These are phyloP conservation scores for Halocaridina rubra DNA, from an alignment of 2,888 invertebrate genomes.

Conservation along the genomic window DNA sequence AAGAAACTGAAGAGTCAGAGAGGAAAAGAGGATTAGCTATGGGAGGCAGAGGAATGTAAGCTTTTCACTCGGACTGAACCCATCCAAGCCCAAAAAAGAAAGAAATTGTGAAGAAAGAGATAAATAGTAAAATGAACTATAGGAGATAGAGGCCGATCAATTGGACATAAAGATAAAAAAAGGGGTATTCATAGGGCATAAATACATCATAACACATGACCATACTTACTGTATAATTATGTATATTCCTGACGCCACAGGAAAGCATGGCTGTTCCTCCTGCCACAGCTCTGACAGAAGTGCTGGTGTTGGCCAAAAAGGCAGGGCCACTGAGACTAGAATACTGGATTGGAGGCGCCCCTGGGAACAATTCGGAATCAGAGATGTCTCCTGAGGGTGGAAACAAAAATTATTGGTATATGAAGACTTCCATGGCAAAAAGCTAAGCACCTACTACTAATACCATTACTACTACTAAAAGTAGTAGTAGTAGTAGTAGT, in stretches of 20 bases:
- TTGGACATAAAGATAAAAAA: too few relatives aligned
- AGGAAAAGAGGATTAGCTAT: too few relatives aligned
- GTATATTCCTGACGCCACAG: slow-evolving; percentile 51
- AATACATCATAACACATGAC: too few relatives aligned
- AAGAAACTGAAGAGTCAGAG: too few relatives aligned
- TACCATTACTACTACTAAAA: slow-evolving; percentile 13
- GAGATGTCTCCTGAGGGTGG: background rate
- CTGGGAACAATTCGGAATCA: slow-evolving; percentile 8
- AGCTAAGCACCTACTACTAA: background rate
- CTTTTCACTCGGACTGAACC: too few relatives aligned
- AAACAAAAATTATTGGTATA: background rate
- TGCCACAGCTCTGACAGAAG: slow-evolving; percentile 16
- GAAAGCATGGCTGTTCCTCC: slow-evolving; percentile 51
- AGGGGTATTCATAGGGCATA: too few relatives aligned
- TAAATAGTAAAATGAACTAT: too few relatives aligned
- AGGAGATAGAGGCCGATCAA: too few relatives aligned
- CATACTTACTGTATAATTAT: slow-evolving; percentile 56
- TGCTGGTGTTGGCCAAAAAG: slow-evolving; percentile 28
- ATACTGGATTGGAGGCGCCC: slow-evolving; percentile 61
- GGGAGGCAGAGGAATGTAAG: too few relatives aligned
- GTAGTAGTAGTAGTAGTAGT: slow-evolving; percentile 5
- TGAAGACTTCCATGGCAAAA: too few relatives aligned
- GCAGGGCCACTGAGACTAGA: slow-evolving; percentile 58
- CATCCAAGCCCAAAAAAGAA: too few relatives aligned
- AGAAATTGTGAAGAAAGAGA: too few relatives aligned